phyloP scores from a whole-genome alignment of 2,113 vertebrate species.

The Dasyprocta punctata region DNA sequence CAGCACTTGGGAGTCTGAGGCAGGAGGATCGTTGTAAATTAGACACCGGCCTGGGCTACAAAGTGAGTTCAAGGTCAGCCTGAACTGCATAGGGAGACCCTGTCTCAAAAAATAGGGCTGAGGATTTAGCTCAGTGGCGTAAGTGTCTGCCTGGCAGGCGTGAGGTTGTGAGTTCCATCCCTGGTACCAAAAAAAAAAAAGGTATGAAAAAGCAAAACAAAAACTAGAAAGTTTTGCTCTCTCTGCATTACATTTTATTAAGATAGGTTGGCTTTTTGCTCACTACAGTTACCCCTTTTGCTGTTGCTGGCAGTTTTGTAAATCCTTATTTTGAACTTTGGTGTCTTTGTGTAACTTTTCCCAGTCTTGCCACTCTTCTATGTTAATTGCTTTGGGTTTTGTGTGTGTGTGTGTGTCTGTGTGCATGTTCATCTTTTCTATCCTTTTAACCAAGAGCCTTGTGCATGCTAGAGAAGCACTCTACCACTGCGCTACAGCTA shows the following conservation, averaged over 20 bases:
- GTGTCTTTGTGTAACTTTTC: not conserved
- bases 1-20: no score
- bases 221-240: constrained; percentile 11
- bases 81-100: no score
- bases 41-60: no score
- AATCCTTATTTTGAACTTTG: constrained; percentile 42
- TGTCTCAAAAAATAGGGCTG: no score
- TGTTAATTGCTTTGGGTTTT: not conserved
- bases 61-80: no score
- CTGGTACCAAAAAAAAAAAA: no score
- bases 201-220: no score
- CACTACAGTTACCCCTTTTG: not conserved
- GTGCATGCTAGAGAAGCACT: not conserved
- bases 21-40: no score
- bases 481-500: not conserved
- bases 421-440: not conserved
- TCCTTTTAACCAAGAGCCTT: not conserved
- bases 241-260: not conserved
- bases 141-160: no score
- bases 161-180: no score
- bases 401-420: not conserved
- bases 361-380: not conserved
- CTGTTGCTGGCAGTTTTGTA: not conserved
- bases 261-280: constrained; percentile 25
- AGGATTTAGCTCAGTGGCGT: no score